Percentiles rank a stretch among this genome's conserved stretches.
phyloP scores from a whole-genome alignment of 2,797 vertebrate species.

The Leuciscus waleckii region DNA sequence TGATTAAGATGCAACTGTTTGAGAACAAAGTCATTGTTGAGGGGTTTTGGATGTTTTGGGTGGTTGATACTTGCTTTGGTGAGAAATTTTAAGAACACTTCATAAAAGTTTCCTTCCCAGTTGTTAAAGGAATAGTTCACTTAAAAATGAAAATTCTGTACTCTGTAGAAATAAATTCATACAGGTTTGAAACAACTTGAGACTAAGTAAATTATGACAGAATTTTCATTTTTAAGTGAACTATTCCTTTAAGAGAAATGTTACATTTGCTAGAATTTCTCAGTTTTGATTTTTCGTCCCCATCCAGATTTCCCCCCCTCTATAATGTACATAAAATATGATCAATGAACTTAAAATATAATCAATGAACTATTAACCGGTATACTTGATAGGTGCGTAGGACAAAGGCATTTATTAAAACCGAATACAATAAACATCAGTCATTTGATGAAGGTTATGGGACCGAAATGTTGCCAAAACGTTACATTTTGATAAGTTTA shows the following conservation, averaged over 20 bases:
- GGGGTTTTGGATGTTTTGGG: background rate
- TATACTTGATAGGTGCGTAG: background rate
- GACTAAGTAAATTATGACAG: no score
- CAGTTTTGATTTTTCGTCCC: background rate
- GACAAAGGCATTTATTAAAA: background rate
- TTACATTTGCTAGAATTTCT: background rate
- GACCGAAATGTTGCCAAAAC: no score
- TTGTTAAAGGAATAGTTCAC: background rate
- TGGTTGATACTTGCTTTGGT: background rate
- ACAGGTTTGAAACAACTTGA: no score
- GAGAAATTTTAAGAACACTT: no score
- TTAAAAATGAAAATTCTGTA: no score
- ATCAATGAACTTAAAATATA: background rate
- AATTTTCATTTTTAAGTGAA: no score
- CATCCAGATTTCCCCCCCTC: background rate
- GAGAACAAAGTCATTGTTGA: background rate
- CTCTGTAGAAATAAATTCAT: no score
- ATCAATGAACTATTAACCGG: background rate
- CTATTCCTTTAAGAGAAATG: background rate
- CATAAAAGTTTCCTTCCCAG: background rate
- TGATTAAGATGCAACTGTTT: slow-evolving; percentile 19
- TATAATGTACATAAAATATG: background rate
- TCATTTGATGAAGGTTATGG: no score
- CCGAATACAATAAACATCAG: background rate
- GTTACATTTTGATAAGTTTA: no score